These are phyloP conservation scores for Ryuthela nishihirai DNA, from an alignment of 2,888 invertebrate species.

Conservation along the genomic window DNA sequence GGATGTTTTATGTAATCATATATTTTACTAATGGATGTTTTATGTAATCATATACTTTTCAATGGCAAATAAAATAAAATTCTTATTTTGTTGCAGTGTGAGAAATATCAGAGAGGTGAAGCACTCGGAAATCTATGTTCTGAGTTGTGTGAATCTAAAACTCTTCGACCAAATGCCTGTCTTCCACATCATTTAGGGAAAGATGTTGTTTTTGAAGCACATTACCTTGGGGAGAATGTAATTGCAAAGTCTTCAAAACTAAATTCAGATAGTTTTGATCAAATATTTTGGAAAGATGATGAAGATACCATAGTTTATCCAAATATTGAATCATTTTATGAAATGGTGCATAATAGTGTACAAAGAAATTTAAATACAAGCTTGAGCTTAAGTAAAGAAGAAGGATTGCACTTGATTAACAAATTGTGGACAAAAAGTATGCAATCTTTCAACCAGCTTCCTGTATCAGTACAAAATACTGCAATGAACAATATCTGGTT, in stretches of 20 bases:
- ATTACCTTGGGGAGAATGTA: slow-evolving; percentile 58
- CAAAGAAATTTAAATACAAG: slow-evolving; percentile 22
- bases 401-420: slow-evolving; percentile 7
- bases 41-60: background rate
- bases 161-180: slow-evolving; percentile 59
- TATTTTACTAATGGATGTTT: too few relatives aligned
- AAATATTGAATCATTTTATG: slow-evolving; percentile 23
- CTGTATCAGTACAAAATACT: slow-evolving; percentile 13
- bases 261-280: slow-evolving; percentile 34
- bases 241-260: slow-evolving; percentile 57
- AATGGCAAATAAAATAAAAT: background rate
- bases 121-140: slow-evolving; percentile 63
- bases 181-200: slow-evolving; percentile 61
- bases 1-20: too few relatives aligned
- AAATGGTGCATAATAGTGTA: slow-evolving; percentile 35
- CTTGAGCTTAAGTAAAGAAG: too few relatives aligned
- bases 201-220: slow-evolving; percentile 60
- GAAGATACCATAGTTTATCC: slow-evolving; percentile 24
- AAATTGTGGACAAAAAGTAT: slow-evolving; percentile 33
- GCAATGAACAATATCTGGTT: slow-evolving; percentile 62
- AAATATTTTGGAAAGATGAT: slow-evolving; percentile 28
- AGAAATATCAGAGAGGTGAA: slow-evolving; percentile 55
- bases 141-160: slow-evolving; percentile 58
- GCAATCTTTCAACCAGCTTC: slow-evolving; percentile 12
- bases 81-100: slow-evolving; percentile 56